A percentile compares a stretch with the other conserved stretches of the same genome.
These are phyloP conservation scores for Probaryconus sp. DNA, from an alignment of 1,140 invertebrate species.

Conservation along the genomic window DNA sequence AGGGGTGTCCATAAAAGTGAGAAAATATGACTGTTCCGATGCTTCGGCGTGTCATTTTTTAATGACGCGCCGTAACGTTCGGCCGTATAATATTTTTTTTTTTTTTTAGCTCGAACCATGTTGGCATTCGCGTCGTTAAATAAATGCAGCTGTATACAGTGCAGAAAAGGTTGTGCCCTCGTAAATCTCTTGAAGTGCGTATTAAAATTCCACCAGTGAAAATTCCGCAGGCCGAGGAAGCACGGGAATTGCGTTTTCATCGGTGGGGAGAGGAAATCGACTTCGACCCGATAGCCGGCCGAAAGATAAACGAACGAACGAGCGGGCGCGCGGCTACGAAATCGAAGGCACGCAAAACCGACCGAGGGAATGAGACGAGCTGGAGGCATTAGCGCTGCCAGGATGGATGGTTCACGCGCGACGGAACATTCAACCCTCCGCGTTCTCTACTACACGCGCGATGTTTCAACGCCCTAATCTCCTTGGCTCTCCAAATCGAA, in stretches of 20 bases:
- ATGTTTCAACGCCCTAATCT: slow-evolving; percentile 59
- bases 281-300: slow-evolving; percentile 25
- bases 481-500: slow-evolving; percentile 47
- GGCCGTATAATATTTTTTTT: neutral
- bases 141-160: slow-evolving; percentile 32
- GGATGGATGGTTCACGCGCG: slow-evolving; percentile 55
- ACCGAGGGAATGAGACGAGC: neutral
- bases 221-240: slow-evolving; percentile 38
- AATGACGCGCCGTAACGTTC: slow-evolving; percentile 13
- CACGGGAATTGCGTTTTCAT: slow-evolving; percentile 46
- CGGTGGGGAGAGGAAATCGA: slow-evolving; percentile 35
- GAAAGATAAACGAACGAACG: slow-evolving; percentile 34
- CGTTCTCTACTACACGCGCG: slow-evolving; percentile 44
- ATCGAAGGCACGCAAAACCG: slow-evolving; percentile 8
- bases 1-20: neutral
- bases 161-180: slow-evolving; percentile 34
- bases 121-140: slow-evolving; percentile 47
- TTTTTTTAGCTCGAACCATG: neutral
- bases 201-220: slow-evolving; percentile 62
- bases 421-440: slow-evolving; percentile 52
- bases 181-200: slow-evolving; percentile 60
- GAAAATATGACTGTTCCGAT: neutral
- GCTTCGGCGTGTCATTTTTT: slow-evolving; percentile 12
- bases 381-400: slow-evolving; percentile 12
- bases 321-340: neutral